phyloP scores from a whole-genome alignment of 2,888 invertebrate genomes.

The Xylota sylvarum region DNA sequence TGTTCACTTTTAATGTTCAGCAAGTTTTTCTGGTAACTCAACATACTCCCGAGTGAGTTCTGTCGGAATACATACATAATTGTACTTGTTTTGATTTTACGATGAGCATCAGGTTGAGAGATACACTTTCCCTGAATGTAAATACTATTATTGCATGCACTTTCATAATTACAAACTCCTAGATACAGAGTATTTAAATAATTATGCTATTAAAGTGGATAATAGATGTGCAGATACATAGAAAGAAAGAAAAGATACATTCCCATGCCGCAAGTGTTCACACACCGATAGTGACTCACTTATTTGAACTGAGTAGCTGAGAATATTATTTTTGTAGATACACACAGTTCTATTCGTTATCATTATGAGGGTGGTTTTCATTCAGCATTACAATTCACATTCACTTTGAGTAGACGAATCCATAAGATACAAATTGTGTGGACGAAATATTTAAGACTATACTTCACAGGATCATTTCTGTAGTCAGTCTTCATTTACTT shows the following conservation, averaged over 20 bases:
- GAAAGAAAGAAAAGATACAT: not conserved
- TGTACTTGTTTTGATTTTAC: slow-evolving; percentile 27
- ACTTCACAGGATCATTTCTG: slow-evolving; percentile 90
- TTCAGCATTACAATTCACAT: slow-evolving; percentile 9
- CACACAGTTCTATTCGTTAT: not conserved
- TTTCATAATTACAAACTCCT: slow-evolving; percentile 10
- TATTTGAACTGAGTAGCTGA: not conserved
- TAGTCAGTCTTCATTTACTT: slow-evolving; percentile 87
- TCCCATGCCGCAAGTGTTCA: not conserved
- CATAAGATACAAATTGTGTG: not conserved
- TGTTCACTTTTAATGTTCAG: not conserved
- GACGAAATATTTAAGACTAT: slow-evolving; percentile 82
- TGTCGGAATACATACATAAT: not conserved
- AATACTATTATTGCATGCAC: slow-evolving; percentile 8
- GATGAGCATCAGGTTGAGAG: slow-evolving; percentile 17
- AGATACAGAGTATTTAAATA: not conserved
- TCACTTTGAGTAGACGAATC: not conserved
- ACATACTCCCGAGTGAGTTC: not conserved
- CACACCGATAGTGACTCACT: not conserved
- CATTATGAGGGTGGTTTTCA: not conserved
- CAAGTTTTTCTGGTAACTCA: slow-evolving; percentile 17
- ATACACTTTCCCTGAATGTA: slow-evolving; percentile 24
- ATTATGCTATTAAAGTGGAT: not conserved
- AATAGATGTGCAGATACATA: not conserved
- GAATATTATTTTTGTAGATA: not conserved